These are phyloP conservation scores for Andrena bucephala DNA, from an alignment of 2,888 invertebrate species.

Conservation along the genomic window DNA sequence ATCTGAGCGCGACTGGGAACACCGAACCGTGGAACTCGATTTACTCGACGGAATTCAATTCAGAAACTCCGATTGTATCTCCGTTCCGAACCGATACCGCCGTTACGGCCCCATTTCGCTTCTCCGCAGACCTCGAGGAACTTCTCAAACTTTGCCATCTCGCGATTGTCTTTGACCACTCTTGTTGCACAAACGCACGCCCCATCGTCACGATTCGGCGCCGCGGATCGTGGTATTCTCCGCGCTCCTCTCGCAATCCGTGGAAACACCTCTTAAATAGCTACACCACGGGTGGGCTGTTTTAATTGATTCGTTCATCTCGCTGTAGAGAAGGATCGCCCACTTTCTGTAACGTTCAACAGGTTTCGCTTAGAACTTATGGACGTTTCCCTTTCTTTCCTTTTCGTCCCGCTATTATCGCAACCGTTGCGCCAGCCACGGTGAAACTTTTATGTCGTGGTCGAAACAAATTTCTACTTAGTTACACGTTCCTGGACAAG, in stretches of 20 bases:
- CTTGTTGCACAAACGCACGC: neutral
- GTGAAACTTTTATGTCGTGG: conserved; percentile 9
- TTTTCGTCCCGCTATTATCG: conserved; percentile 6
- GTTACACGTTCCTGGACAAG: neutral
- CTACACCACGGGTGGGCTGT: neutral
- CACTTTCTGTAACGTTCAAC: conserved; percentile 35
- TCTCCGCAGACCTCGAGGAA: conserved; percentile 24
- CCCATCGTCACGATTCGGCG: neutral
- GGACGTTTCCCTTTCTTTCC: conserved; percentile 12
- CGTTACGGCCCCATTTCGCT: conserved; percentile 30
- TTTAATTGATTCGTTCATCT: neutral
- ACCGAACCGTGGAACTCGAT: conserved; percentile 27
- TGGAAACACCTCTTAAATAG: neutral
- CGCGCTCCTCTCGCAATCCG: neutral
- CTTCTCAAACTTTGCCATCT: conserved; percentile 17
- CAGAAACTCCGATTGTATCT: conserved; percentile 41
- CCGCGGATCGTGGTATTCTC: neutral
- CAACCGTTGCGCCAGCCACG: neutral
- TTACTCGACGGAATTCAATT: conserved; percentile 44
- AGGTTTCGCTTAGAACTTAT: conserved; percentile 43
- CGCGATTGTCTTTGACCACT: conserved; percentile 7
- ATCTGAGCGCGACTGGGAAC: conserved; percentile 31
- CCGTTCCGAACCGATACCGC: conserved; percentile 29
- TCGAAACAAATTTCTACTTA: neutral
- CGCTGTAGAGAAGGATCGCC: neutral